phyloP scores from a whole-genome alignment of 1,140 invertebrate species.

The Platyscapa corneri region DNA sequence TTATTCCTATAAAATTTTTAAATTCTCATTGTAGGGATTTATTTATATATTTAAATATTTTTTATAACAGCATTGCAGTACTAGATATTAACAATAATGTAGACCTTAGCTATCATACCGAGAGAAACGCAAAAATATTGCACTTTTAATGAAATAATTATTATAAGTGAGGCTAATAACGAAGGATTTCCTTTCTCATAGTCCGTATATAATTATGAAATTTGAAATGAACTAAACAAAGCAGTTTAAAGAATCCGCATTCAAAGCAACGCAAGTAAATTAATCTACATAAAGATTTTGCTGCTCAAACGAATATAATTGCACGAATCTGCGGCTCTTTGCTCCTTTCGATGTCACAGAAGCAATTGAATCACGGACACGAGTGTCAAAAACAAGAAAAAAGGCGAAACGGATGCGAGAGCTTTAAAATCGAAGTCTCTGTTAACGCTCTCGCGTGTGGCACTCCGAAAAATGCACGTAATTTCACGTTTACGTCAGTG shows the following conservation, averaged over 20 bases:
- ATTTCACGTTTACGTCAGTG: neutral
- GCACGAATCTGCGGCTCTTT: too few relatives aligned
- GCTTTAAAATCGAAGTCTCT: neutral
- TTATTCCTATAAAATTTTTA: neutral
- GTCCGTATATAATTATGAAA: neutral
- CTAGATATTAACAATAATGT: neutral
- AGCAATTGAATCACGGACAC: too few relatives aligned
- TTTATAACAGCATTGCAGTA: neutral
- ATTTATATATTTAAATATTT: neutral
- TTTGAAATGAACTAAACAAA: neutral
- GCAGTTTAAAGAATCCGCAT: neutral
- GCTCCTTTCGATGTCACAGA: too few relatives aligned
- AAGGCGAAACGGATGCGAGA: neutral
- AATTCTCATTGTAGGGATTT: neutral
- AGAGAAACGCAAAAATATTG: neutral
- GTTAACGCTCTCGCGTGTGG: neutral
- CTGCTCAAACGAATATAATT: neutral
- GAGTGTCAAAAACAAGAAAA: neutral
- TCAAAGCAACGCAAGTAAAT: neutral
- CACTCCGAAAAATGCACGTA: neutral
- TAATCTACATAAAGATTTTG: neutral
- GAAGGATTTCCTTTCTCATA: neutral
- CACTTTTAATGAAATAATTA: neutral
- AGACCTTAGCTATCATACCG: neutral
- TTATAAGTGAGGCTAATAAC: neutral